Evolutionary conservation across 2,113 vertebrate genomes (phyloP).

Genomic region (Muscicapa adusta): DNA sequence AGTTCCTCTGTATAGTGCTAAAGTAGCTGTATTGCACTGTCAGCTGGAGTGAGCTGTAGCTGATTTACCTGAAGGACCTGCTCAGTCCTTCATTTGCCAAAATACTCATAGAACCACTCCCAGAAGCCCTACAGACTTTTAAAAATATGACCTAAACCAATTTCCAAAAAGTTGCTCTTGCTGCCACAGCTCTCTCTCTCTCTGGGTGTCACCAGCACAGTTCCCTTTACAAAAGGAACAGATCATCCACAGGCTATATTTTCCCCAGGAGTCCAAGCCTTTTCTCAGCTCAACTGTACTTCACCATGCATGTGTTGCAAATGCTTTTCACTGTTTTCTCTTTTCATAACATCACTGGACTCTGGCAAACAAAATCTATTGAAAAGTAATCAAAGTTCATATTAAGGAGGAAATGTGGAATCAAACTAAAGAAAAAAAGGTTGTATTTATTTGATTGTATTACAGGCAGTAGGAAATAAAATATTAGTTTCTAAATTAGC

Average conservation of each 20-base stretch:
- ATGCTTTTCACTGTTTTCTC: neutral
- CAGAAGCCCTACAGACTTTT: neutral
- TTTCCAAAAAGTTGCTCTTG: neutral
- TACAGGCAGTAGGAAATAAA: neutral
- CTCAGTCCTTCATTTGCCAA: neutral
- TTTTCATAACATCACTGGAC: neutral
- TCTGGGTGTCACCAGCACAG: neutral
- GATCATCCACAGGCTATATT: neutral
- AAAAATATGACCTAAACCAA: neutral
- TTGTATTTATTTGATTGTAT: neutral
- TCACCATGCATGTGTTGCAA: neutral
- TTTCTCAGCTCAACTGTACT: neutral
- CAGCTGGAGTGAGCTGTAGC: neutral
- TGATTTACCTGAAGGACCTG: neutral
- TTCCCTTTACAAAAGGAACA: neutral
- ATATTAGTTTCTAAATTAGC: neutral
- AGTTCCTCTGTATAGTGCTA: neutral
- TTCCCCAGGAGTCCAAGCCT: neutral
- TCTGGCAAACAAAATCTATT: conserved; percentile 5
- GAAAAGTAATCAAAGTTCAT: neutral
- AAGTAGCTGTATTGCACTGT: neutral
- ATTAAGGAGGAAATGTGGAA: neutral
- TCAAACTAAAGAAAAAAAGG: neutral
- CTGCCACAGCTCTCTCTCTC: neutral
- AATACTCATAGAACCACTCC: neutral